Evolutionary conservation across 2,797 vertebrate genomes (phyloP).

Genomic region (Myioborus miniatus): DNA sequence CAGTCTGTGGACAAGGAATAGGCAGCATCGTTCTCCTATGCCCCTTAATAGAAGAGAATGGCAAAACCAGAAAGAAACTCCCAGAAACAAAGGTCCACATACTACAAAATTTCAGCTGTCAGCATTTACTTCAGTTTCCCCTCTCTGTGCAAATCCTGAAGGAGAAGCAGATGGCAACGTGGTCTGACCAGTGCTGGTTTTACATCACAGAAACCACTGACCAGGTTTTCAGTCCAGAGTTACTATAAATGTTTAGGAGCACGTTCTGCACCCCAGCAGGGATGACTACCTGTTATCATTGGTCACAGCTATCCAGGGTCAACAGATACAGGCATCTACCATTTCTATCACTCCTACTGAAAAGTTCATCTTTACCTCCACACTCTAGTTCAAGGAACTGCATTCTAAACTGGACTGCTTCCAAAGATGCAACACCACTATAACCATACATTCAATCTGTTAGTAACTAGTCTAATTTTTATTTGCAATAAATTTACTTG

Average conservation of each 20-base stretch:
- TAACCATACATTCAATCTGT: neutral
- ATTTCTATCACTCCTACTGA: neutral
- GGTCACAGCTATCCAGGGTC: neutral
- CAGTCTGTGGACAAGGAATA: neutral
- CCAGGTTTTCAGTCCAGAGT: neutral
- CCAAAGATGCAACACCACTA: neutral
- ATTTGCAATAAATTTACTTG: neutral
- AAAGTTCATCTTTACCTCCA: neutral
- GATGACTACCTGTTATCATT: neutral
- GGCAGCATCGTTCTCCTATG: neutral
- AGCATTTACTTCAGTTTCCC: neutral
- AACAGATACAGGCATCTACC: neutral
- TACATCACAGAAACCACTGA: neutral
- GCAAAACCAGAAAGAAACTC: neutral
- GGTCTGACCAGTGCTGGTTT: neutral
- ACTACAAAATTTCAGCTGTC: neutral
- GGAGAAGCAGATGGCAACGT: neutral
- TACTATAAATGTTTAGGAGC: neutral
- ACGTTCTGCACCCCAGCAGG: neutral
- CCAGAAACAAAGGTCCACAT: neutral
- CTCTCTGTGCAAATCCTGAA: neutral
- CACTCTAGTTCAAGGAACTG: neutral
- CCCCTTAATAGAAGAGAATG: neutral
- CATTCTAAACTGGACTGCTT: neutral
- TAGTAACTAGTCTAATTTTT: slow-evolving; percentile 30